A percentile compares a stretch with the other conserved stretches of the same genome.
phyloP scores from a whole-genome alignment of 2,113 vertebrate genomes.

The Lycaon pictus region DNA sequence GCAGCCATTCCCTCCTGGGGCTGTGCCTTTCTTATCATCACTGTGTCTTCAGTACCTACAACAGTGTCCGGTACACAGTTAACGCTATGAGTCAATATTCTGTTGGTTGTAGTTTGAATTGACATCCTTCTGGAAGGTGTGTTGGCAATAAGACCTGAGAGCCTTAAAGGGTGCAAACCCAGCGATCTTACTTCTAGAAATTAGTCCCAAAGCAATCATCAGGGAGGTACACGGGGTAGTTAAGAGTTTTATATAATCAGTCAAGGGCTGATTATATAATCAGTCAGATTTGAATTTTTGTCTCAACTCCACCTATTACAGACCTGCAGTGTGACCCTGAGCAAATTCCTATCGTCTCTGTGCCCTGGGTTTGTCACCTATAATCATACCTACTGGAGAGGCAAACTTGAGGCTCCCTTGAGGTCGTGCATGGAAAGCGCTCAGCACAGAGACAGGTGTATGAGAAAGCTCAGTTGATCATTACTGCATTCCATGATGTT shows the following conservation, averaged over 20 bases:
- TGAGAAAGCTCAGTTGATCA: background rate
- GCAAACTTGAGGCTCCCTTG: background rate
- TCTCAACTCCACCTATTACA: background rate
- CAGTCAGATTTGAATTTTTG: background rate
- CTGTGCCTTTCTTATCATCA: rapidly evolving
- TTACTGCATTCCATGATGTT: background rate
- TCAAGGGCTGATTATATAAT: background rate
- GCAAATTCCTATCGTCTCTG: background rate
- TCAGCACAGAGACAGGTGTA: background rate
- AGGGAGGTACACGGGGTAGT: background rate
- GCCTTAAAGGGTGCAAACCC: background rate
- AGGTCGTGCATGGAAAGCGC: background rate
- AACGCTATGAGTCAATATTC: background rate
- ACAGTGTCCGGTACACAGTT: background rate
- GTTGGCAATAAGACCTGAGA: background rate
- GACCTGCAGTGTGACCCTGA: background rate
- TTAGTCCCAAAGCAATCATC: background rate
- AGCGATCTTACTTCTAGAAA: background rate
- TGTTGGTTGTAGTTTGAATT: background rate
- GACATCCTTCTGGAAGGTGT: background rate
- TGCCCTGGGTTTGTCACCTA: background rate
- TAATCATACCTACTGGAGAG: background rate
- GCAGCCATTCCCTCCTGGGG: too few species aligned
- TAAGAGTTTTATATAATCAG: background rate
- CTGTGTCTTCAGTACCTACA: background rate